Conservation (phyloP, 2,797 vertebrate genomes). For the Synanceia verrucosa region DNA sequence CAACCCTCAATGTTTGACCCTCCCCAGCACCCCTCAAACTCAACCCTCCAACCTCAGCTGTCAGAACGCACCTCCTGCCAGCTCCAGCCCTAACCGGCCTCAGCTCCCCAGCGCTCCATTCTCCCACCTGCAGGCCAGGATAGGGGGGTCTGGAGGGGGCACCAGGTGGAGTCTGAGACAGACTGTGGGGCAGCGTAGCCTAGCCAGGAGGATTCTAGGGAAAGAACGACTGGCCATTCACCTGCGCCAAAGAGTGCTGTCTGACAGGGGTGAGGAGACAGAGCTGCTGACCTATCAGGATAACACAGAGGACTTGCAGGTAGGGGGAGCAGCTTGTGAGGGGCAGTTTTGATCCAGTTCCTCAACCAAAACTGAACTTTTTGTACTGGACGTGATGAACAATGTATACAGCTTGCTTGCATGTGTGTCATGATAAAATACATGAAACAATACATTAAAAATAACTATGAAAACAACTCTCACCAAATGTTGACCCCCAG, state of each 20-base stretch:
- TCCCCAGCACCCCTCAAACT: slow-evolving; percentile 77
- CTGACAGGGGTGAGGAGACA: slow-evolving; percentile 90
- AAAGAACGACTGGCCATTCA: slow-evolving; percentile 90
- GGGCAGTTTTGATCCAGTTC: neutral
- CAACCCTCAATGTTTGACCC: slow-evolving; percentile 79
- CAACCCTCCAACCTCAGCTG: slow-evolving; percentile 85
- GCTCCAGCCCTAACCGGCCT: slow-evolving; percentile 80
- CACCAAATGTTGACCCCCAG: slow-evolving; percentile 10
- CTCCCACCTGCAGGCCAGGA: slow-evolving; percentile 88
- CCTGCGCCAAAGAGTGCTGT: slow-evolving; percentile 89
- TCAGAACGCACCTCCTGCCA: slow-evolving; percentile 77
- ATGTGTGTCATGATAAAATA: slow-evolving; percentile 9
- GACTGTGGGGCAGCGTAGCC: slow-evolving; percentile 81
- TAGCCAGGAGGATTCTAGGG: slow-evolving; percentile 82
- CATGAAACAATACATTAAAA: slow-evolving; percentile 36
- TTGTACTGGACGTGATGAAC: slow-evolving; percentile 22
- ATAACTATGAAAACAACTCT: slow-evolving; percentile 34
- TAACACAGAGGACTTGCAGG: slow-evolving; percentile 93
- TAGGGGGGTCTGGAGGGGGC: slow-evolving; percentile 81
- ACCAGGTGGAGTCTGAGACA: slow-evolving; percentile 84
- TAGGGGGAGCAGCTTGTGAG: slow-evolving; percentile 55
- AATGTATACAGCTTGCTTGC: slow-evolving; percentile 17
- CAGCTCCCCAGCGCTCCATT: slow-evolving; percentile 85
- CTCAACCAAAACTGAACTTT: slow-evolving; percentile 11
- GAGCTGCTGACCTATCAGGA: slow-evolving; percentile 90